A percentile compares a stretch with the other conserved stretches of the same genome.
phyloP scores from a whole-genome alignment of 2,113 vertebrate genomes.

The Psophia crepitans region DNA sequence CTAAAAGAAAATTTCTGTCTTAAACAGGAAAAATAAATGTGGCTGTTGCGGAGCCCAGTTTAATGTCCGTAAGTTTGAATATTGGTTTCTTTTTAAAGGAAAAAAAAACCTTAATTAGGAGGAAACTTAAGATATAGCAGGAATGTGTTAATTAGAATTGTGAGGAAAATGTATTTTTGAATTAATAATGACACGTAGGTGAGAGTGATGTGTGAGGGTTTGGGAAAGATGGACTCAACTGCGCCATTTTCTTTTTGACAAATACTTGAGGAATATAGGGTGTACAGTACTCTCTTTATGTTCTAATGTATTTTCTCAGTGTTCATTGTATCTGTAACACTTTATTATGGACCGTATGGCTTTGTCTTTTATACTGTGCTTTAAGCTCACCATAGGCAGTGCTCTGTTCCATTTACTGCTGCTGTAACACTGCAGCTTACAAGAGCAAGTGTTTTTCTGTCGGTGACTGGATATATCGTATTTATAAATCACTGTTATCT shows the following conservation, averaged over 20 bases:
- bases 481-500: background rate
- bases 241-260: background rate
- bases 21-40: background rate
- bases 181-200: background rate
- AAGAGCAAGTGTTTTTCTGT: background rate
- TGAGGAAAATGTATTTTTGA: background rate
- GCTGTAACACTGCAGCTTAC: background rate
- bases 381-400: background rate
- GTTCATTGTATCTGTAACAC: background rate
- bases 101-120: background rate
- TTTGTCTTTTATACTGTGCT: background rate
- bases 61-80: background rate
- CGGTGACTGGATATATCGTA: background rate
- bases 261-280: background rate
- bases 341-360: background rate
- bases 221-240: background rate
- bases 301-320: background rate
- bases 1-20: background rate
- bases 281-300: background rate
- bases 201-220: accelerated
- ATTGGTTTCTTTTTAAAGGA: background rate
- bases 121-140: background rate
- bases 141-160: background rate
- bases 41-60: background rate
- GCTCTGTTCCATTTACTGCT: background rate